Base-by-base conservation (phyloP, 2,888 invertebrate genomes). In the Hypomecis punctinalis region DNA sequence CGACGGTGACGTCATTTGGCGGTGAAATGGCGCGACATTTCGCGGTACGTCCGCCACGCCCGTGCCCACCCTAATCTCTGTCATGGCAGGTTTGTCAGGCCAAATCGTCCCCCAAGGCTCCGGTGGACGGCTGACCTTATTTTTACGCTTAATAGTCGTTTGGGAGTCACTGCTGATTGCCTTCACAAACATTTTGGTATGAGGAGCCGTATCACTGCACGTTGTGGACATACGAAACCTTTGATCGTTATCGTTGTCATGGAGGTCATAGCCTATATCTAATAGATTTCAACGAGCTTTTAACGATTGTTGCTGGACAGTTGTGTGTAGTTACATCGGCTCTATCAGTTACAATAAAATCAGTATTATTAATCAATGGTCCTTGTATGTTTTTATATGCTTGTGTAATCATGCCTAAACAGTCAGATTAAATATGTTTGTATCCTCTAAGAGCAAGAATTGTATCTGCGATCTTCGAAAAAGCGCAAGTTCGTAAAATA, bases 1-100 rank as follows among this genome's bases (percentile, higher is more conserved):
- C 80, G 92, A 91, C 86, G 61, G 82, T 92, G 90, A 91, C 91
- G 91, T 91, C 90, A 92, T 76, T 75, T 69, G 74, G 77, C 80
- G 78, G 80, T 80, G 77, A 91, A 91, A 91, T 90, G 90, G 88
- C 90, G 82, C 89, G 92, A 88, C 92, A 92, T 92, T 92, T 91
- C 81, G 84, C 83, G 81, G 83, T 81, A 80, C 81, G 78, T 66
- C 78, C 79, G 84, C 87, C 91, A 81, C 91, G 79, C 92, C 91
- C 88, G 82, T 80, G 82, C 84, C 86, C 85, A 86, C 90, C 89
- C 89, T 89, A 91, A 89, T 89, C 89, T 89, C 85, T 84, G 84
- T 81, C 88, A 83, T 75, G 80, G 81, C 82, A 83, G 85, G 86
- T 84, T 85, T 86, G 87, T 80, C 81, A 82, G 85, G 80, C 83